Evolutionary conservation across 2,113 vertebrate genomes (phyloP), one percentile per base, ranked within the genome.

Genomic region (Sphaerodactylus townsendi): DNA sequence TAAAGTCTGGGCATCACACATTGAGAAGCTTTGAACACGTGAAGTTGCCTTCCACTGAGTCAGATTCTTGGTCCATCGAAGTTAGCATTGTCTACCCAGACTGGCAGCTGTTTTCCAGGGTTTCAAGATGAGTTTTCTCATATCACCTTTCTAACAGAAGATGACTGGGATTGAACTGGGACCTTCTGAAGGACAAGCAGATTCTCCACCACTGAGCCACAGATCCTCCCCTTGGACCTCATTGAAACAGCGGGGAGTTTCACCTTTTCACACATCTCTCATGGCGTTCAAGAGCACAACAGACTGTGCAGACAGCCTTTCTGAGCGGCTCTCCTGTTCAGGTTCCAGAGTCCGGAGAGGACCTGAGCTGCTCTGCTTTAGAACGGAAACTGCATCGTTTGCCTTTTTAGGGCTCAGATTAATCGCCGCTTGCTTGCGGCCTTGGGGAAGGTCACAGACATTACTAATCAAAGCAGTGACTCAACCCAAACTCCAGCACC

Each of bases 1-100:
- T 72, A 11, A 59, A 81, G 89, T 23, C 53, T 30, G 77, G 84
- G n/a, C n/a, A n/a, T n/a, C n/a, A n/a, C n/a, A n/a, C n/a, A n/a
- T n/a, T n/a, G n/a, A n/a, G n/a, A n/a, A n/a, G n/a, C 10, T 53
- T 53, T 17, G 50, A 53, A 53, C 14, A 19, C 50, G 19, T 17
- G 50, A 53, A 17, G 15, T 5, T 53, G 50, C 50, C 50, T 53
- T 19, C 13, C 3, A 15, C 50, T 53, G 14, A 53, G 3, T 53
- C 50, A 53, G 50, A 53, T 5, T 3, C 15, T 17, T 5, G 14
- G 14, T 15, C 50, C 50, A 53, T 53, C 14, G 3, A 17, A 14
- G 50, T 53, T 17, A 17, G 50, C 19, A 53, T 53, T 53, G 50
- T 53, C 14, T 3, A 15, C 14, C 4, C 50, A 53, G 17, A 19